These are phyloP conservation scores for Sycophila sp. DNA, from an alignment of 1,140 invertebrate genomes.

Conservation along the genomic window DNA sequence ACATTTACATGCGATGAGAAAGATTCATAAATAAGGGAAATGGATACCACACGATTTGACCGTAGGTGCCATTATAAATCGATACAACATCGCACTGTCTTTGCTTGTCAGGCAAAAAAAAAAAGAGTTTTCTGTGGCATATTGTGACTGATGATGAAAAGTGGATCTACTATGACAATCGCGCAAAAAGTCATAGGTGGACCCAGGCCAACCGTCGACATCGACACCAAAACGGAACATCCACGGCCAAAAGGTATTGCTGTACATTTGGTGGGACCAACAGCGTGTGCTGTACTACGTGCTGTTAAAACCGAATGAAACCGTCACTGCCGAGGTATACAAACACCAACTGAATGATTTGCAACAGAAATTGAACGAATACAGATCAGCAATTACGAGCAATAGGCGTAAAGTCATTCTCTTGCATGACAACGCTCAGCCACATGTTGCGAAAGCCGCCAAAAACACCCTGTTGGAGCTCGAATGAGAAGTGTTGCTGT, in stretches of 20 bases:
- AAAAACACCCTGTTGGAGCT: background rate
- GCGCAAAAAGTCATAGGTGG: conserved; percentile 41
- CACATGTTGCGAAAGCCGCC: background rate
- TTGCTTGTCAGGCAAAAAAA: background rate
- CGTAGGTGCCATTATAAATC: conserved; percentile 31
- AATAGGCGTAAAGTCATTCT: conserved; percentile 2
- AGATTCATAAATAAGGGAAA: no score
- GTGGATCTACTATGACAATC: conserved; percentile 44
- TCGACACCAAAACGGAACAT: conserved; percentile 33
- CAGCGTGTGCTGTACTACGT: background rate
- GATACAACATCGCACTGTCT: background rate
- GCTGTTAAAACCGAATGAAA: conserved; percentile 3
- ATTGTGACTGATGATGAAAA: conserved; percentile 41
- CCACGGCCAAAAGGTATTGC: background rate
- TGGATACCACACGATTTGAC: no score
- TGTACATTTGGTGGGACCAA: conserved; percentile 2
- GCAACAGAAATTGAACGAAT: background rate
- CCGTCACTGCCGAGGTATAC: no score
- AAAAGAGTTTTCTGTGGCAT: background rate
- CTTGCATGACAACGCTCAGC: no score
- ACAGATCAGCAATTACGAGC: background rate
- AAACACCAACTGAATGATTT: no score
- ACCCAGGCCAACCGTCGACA: conserved; percentile 35
- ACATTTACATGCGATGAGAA: no score
- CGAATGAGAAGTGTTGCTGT: no score